Evolutionary conservation across 2,888 invertebrate genomes (phyloP).

Genomic region (Congeria kusceri): DNA sequence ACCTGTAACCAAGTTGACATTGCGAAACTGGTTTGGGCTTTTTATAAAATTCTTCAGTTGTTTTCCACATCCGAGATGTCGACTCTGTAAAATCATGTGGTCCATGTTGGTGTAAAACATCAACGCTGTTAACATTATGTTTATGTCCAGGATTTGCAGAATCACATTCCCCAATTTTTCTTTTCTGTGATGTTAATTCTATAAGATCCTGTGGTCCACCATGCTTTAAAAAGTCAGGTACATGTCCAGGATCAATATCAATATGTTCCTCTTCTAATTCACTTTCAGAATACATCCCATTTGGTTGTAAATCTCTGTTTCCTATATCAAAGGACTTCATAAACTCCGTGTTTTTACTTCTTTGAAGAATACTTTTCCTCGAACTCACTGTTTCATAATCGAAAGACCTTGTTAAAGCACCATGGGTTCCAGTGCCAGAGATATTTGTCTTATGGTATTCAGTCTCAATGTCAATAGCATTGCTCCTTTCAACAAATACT

Average conservation of each 20-base stretch:
- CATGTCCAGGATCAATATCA: background rate
- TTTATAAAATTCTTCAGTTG: too few species aligned
- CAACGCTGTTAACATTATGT: background rate
- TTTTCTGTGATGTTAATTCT: too few species aligned
- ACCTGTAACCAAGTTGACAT: slow-evolving; percentile 31
- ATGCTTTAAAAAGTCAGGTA: too few species aligned
- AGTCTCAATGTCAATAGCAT: slow-evolving; percentile 1
- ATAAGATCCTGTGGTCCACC: too few species aligned
- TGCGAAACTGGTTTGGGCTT: background rate
- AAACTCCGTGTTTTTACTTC: slow-evolving; percentile 36
- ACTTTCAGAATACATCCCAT: background rate
- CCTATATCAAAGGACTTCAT: slow-evolving; percentile 45
- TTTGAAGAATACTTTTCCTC: slow-evolving; percentile 46
- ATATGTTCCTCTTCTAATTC: background rate
- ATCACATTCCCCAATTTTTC: background rate
- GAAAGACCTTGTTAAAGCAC: slow-evolving; percentile 45
- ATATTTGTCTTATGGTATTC: slow-evolving; percentile 17
- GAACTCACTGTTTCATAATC: slow-evolving; percentile 49
- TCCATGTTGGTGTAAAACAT: background rate
- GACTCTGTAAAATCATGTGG: too few species aligned
- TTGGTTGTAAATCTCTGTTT: background rate
- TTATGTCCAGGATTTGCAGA: background rate
- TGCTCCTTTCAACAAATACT: too few species aligned
- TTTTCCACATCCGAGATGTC: too few species aligned
- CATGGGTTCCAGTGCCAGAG: slow-evolving; percentile 25